These are phyloP conservation scores for Beris chalybata DNA, from an alignment of 2,888 invertebrate species.

Conservation along the genomic window DNA sequence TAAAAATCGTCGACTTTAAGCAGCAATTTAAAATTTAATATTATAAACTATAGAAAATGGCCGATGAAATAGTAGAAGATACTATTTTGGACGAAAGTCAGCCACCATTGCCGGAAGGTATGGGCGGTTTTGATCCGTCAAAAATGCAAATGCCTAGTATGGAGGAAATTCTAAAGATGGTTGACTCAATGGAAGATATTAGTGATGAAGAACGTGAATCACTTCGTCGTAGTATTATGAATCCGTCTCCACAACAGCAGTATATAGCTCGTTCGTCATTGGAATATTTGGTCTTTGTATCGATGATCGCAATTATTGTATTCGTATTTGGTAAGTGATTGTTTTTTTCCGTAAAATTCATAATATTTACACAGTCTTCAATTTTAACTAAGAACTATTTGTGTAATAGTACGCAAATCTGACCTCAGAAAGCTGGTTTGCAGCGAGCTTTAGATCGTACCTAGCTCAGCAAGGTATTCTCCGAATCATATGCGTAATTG, in stretches of 20 bases:
- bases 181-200: constrained; percentile 62
- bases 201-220: constrained; percentile 66
- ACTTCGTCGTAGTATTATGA: constrained; percentile 59
- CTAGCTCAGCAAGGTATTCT: no score
- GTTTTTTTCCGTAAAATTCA: no score
- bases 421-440: no score
- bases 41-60: constrained; percentile 11
- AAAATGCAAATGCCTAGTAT: constrained; percentile 59
- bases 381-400: no score
- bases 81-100: not conserved
- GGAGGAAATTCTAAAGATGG: constrained; percentile 62
- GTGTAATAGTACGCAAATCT: no score
- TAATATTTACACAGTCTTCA: no score
- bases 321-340: constrained; percentile 25
- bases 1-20: no score
- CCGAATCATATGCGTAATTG: no score
- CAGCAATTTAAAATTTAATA: not conserved
- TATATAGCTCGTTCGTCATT: not conserved
- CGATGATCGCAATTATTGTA: constrained; percentile 26
- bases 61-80: constrained; percentile 17
- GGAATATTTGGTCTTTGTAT: constrained; percentile 27
- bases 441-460: no score
- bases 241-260: constrained; percentile 38
- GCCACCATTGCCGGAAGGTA: not conserved
- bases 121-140: constrained; percentile 25